A percentile compares a stretch with the other conserved stretches of the same genome.
Evolutionary conservation across 1,140 invertebrate genomes (phyloP).

Genomic region (Drosophila ercepeae): DNA sequence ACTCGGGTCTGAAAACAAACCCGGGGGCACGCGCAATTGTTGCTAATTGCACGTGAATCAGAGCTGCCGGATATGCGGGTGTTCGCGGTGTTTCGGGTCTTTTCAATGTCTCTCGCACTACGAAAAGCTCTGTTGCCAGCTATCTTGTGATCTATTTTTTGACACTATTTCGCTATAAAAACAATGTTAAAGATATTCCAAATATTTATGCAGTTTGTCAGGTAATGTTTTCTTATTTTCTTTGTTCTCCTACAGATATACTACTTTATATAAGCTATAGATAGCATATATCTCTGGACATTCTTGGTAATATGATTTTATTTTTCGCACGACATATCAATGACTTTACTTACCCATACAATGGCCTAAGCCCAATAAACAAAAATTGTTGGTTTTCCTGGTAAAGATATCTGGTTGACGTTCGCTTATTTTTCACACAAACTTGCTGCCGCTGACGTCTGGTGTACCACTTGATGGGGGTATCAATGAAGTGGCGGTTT

Average conservation of each 20-base stretch:
- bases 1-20: not conserved
- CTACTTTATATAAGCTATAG: not conserved
- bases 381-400: constrained; percentile 58
- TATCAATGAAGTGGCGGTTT: not conserved
- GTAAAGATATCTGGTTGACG: constrained; percentile 25
- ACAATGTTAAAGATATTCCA: not conserved
- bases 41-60: constrained; percentile 43
- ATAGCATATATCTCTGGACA: not conserved
- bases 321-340: not conserved
- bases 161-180: not conserved
- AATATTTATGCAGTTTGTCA: not conserved
- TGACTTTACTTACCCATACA: constrained; percentile 80
- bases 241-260: not conserved
- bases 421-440: constrained; percentile 32
- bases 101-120: not conserved
- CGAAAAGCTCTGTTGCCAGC: not conserved
- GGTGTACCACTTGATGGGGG: constrained; percentile 12
- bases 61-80: constrained; percentile 3
- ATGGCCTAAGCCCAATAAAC: constrained; percentile 83
- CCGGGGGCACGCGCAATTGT: constrained; percentile 21
- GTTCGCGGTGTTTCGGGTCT: not conserved
- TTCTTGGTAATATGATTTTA: not conserved
- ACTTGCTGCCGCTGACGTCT: constrained; percentile 12
- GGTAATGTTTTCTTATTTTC: not conserved
- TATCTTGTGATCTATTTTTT: not conserved